Base-by-base conservation (phyloP, 2,888 invertebrate genomes). In the Ariolimax columbianus region DNA sequence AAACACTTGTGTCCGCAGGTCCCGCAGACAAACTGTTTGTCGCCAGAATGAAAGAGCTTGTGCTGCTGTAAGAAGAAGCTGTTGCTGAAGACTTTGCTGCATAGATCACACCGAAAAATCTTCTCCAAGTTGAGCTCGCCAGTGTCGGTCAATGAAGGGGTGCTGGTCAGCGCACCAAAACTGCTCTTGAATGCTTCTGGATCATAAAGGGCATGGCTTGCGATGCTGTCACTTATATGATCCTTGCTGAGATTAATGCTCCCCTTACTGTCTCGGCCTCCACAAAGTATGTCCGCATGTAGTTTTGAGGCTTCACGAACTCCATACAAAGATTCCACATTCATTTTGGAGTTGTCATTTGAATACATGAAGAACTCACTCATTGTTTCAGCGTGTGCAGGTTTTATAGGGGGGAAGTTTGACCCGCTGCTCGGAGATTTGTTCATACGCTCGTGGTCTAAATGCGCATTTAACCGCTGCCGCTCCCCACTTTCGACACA, bases 1-100 rank as follows among this genome's bases (percentile, higher is more conserved):
- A 80, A 72, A 78, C 85, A 87, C n/a, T 79, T 83, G 33, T 85
- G 83, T 1, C 86, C 83, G 33, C 86, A 86, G 0, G 83, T 66
- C 1, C 75, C 81, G 70, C 87, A 87, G 2, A 70, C 77, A 68
- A 70, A 83, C 70, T 83, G 83, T 33, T 78, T 77, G 38, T 83
- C 83, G 19, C 83, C 83, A 4, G 83, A 77, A 59, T 83, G 83
- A 40, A 83, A 83, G 36, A 83, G 43, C 30, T 66, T 83, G 55
- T 83, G 83, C 70, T 83, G 83, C 78, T 77, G 77, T 17, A 83
- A 51, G 33, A 83, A 83, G 40, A 83, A 83, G 38, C 77, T 72
- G 72, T 83, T 83, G 36, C 83, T 83, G 51, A 83, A 83, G 1
- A 83, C 77, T 78, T 83, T 83, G 38, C 78, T 83, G n/a, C 83